phyloP scores from a whole-genome alignment of 2,797 vertebrate genomes.

The Lemur catta region DNA sequence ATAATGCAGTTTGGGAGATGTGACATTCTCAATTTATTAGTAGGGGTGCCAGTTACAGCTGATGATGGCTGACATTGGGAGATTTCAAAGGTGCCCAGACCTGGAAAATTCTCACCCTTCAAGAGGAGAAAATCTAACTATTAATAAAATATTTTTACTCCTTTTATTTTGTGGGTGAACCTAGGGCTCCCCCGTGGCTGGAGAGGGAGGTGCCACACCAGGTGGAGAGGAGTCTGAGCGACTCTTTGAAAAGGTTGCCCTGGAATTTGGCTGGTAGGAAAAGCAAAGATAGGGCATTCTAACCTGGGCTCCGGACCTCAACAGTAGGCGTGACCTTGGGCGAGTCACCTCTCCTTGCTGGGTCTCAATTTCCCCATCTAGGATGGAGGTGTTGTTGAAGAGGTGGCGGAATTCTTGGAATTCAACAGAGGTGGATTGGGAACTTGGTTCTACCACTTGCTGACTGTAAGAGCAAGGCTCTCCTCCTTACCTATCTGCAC shows the following conservation, averaged over 20 bases:
- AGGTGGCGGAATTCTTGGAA: not conserved
- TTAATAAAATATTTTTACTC: slow-evolving; percentile 62
- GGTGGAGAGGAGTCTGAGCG: not conserved
- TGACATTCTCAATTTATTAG: slow-evolving; percentile 95
- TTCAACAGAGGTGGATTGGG: not conserved
- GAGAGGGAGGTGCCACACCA: slow-evolving; percentile 22
- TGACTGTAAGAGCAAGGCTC: not conserved
- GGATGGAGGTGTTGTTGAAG: not conserved
- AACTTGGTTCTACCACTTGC: not conserved
- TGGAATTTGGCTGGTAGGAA: not conserved
- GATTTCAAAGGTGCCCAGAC: slow-evolving; percentile 81
- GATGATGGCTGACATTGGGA: slow-evolving; percentile 87
- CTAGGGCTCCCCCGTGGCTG: not conserved
- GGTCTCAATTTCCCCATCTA: not conserved
- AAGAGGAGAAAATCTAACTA: slow-evolving; percentile 65
- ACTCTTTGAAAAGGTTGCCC: not conserved
- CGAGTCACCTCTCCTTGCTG: not conserved
- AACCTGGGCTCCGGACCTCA: not conserved
- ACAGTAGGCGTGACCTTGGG: not conserved
- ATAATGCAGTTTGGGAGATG: slow-evolving; percentile 94
- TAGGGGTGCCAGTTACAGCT: slow-evolving; percentile 85
- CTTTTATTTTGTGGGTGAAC: slow-evolving; percentile 33
- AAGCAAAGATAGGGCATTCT: not conserved
- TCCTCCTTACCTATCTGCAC: not conserved
- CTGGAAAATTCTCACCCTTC: slow-evolving; percentile 69